These are phyloP conservation scores for Hylaea fasciaria DNA, from an alignment of 2,888 invertebrate genomes.

Conservation along the genomic window DNA sequence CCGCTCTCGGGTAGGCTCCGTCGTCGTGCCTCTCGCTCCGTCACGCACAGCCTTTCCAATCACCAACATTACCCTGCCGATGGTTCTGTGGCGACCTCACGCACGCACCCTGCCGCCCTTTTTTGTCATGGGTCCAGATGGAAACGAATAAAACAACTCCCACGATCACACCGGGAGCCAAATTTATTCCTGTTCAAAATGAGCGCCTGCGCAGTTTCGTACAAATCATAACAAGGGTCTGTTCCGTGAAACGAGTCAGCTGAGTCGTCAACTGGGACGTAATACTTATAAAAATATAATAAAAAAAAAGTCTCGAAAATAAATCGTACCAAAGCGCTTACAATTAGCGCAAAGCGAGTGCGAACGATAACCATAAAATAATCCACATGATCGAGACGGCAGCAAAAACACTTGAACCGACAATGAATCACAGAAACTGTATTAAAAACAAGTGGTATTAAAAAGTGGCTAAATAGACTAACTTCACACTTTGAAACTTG, in stretches of 20 bases:
- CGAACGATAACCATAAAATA: slow-evolving; percentile 49
- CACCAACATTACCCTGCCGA: slow-evolving; percentile 50
- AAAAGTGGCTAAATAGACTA: slow-evolving; percentile 27
- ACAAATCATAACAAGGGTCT: neutral
- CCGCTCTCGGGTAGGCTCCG: slow-evolving; percentile 27
- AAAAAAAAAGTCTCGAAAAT: slow-evolving; percentile 38
- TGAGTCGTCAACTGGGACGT: neutral
- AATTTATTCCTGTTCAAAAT: slow-evolving; percentile 12
- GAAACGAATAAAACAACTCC: slow-evolving; percentile 24
- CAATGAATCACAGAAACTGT: slow-evolving; percentile 61
- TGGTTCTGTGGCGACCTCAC: slow-evolving; percentile 64
- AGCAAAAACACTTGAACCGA: slow-evolving; percentile 68
- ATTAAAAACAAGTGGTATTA: slow-evolving; percentile 49
- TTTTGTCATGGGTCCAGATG: slow-evolving; percentile 56
- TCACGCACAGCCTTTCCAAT: slow-evolving; percentile 54
- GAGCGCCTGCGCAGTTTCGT: neutral
- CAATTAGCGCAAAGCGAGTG: slow-evolving; percentile 51
- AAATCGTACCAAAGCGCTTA: slow-evolving; percentile 52
- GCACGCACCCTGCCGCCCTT: slow-evolving; percentile 49
- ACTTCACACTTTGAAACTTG: slow-evolving; percentile 6
- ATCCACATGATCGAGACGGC: slow-evolving; percentile 47
- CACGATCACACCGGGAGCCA: slow-evolving; percentile 19
- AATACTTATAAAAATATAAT: slow-evolving; percentile 9
- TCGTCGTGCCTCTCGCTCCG: slow-evolving; percentile 67
- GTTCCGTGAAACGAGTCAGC: neutral